phyloP scores from a whole-genome alignment of 2,888 invertebrate genomes.

The Nomada lathburiana region DNA sequence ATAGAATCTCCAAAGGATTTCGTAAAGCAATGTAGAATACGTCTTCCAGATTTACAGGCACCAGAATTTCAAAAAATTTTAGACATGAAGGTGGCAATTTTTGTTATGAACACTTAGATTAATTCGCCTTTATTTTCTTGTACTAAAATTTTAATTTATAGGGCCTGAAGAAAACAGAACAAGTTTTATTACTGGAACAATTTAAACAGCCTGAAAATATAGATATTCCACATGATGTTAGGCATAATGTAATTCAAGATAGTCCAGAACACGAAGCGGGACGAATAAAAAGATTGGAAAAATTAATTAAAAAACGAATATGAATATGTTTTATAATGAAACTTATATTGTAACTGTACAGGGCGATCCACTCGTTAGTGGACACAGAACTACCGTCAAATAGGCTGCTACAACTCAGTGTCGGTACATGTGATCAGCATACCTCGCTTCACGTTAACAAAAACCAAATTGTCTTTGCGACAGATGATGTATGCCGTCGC shows the following conservation, averaged over 20 bases:
- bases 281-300: slow-evolving; percentile 86
- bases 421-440: no score
- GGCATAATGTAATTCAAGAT: slow-evolving; percentile 71
- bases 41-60: slow-evolving; percentile 95
- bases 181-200: slow-evolving; percentile 86
- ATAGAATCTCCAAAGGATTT: slow-evolving; percentile 92
- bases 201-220: slow-evolving; percentile 84
- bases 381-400: no score
- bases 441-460: no score
- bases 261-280: slow-evolving; percentile 85
- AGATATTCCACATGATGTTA: slow-evolving; percentile 65
- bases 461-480: no score
- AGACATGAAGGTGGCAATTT: slow-evolving; percentile 92
- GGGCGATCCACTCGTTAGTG: no score
- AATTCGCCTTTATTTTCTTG: not conserved
- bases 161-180: slow-evolving; percentile 85
- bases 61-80: slow-evolving; percentile 97
- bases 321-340: slow-evolving; percentile 57
- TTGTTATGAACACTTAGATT: not conserved
- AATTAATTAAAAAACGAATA: slow-evolving; percentile 86
- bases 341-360: slow-evolving; percentile 58
- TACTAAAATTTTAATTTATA: slow-evolving; percentile 55
- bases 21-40: slow-evolving; percentile 94
- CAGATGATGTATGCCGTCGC: no score
- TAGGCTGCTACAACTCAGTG: no score